Evolutionary conservation across 2,113 vertebrate species (phyloP).

Genomic region (Eulemur rufifrons): DNA sequence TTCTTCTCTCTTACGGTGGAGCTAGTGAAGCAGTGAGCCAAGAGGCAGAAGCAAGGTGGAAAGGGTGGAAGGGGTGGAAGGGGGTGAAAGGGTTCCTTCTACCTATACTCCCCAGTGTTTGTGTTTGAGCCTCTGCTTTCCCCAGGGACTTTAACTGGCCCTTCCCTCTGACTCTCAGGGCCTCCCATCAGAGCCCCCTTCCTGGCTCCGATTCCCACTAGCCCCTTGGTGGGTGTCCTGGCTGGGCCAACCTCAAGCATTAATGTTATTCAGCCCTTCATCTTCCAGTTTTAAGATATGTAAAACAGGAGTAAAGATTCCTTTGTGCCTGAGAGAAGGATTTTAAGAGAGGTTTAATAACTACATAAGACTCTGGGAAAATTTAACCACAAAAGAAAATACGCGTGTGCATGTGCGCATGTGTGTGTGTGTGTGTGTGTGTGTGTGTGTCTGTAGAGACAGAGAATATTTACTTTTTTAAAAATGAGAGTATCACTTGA

Average conservation of each 20-base stretch:
- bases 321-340: background rate
- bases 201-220: background rate
- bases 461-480: conserved; percentile 7
- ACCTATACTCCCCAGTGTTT: background rate
- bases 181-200: background rate
- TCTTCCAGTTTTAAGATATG: background rate
- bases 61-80: background rate
- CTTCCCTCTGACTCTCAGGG: background rate
- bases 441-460: background rate
- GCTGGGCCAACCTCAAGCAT: background rate
- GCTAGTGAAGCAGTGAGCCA: background rate
- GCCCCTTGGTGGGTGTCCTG: background rate
- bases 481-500: background rate
- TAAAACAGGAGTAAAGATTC: background rate
- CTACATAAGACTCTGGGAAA: background rate
- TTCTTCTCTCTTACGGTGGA: background rate
- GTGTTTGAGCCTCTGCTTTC: background rate
- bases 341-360: conserved; percentile 21
- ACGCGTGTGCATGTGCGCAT: background rate
- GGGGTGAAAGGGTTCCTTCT: background rate
- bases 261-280: background rate
- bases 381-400: background rate
- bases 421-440: background rate
- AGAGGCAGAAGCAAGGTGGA: background rate
- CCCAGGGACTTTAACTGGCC: background rate